Base-by-base conservation (phyloP, 2,113 vertebrate genomes). In the Urocitellus parryii region DNA sequence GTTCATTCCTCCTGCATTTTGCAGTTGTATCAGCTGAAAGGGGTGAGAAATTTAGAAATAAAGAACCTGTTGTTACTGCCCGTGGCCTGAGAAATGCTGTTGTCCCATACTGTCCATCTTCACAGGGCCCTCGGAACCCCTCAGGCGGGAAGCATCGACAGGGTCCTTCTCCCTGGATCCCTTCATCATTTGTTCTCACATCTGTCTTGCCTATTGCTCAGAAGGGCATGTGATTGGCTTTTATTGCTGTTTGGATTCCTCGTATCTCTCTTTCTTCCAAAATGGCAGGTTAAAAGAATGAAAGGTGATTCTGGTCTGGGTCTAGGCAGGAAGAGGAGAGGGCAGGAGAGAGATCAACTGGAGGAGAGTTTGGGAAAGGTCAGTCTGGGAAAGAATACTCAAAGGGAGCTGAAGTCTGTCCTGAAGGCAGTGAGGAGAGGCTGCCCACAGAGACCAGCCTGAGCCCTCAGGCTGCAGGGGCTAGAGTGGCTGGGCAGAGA, bases 171-270 rank as follows among this genome's bases (percentile, higher is more conserved):
- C 10, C 2, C 32, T 17, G 37, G 25, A 51, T 53, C n/a, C 37
- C n/a, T 13, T n/a, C 34, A 10, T 29, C 22, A 5, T 18, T 68
- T 39, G 29, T 34, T 61, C 20, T 77, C 56, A 24, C 10, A 14
- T 29, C 76, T 51, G 24, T 70, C 73, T 89, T 70, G 78, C 67
- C 74, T 61, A 32, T 39, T 80, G 45, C 65, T 83, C 73, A 78
- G 80, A 93, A 79, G 53, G 45, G 34, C 18, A 16, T 58, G 32
- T 22, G 2, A 61, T 56, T 90, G 34, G 74, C 72, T 84, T 88
- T 96, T 77, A 77, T 68, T 96, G 48, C 61, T 92, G 5, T 87
- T 85, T 88, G 53, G 68, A 20, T 74, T 82, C 37, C 74, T 76
- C 42, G 18, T 48, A 61, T 72, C n/a, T 58, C 78, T 88, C 42